These are phyloP conservation scores for Taxidea taxus DNA, from an alignment of 2,113 vertebrate species.

Conservation along the genomic window DNA sequence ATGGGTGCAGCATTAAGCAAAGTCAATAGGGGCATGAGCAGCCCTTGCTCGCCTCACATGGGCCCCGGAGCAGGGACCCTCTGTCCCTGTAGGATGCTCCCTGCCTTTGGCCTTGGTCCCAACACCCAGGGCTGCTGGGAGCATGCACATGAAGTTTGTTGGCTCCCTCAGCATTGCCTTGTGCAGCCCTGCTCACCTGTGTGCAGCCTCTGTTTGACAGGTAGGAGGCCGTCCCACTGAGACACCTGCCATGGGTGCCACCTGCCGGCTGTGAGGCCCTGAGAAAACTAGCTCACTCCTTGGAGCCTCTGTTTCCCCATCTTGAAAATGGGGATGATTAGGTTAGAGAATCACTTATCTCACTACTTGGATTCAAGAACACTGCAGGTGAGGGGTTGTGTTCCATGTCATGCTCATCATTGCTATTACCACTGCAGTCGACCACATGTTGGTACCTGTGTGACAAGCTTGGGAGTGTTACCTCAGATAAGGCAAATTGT, in stretches of 20 bases:
- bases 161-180: background rate
- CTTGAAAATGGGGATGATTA: background rate
- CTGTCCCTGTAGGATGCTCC: background rate
- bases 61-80: accelerated
- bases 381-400: accelerated
- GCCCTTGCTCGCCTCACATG: accelerated
- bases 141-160: accelerated
- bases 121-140: background rate
- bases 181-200: accelerated
- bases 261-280: accelerated
- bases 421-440: accelerated
- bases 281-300: accelerated
- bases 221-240: accelerated
- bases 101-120: background rate
- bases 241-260: accelerated
- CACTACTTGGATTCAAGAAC: background rate
- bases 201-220: background rate
- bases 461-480: accelerated
- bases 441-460: accelerated
- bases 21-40: background rate
- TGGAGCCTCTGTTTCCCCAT: background rate
- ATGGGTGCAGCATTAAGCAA: background rate
- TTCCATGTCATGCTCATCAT: accelerated
- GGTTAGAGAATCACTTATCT: accelerated
- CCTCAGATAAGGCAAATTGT: accelerated